These are phyloP conservation scores for Eupeodes luniger DNA, from an alignment of 2,888 invertebrate genomes.

Conservation along the genomic window DNA sequence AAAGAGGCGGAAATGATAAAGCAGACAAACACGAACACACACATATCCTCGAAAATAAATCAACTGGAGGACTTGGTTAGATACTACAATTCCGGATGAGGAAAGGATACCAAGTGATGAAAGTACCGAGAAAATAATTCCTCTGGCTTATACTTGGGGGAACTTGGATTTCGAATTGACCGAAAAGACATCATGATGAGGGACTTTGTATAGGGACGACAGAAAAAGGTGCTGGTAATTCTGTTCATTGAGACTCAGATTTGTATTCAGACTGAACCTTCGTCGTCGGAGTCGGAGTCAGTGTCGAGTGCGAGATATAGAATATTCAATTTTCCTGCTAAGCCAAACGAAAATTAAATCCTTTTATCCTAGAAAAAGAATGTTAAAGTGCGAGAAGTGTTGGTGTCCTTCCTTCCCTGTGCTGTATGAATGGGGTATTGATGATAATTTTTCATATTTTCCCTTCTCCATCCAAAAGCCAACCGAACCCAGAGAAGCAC, in stretches of 20 bases:
- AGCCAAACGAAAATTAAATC: slow-evolving; percentile 72
- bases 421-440: slow-evolving; percentile 26
- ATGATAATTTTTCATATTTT: slow-evolving; percentile 63
- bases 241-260: not conserved
- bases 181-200: too few relatives aligned
- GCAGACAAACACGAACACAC: slow-evolving; percentile 11
- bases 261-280: slow-evolving; percentile 16
- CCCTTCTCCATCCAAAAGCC: slow-evolving; percentile 4
- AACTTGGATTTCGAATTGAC: not conserved
- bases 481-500: not conserved
- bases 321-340: slow-evolving; percentile 68
- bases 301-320: slow-evolving; percentile 56
- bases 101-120: slow-evolving; percentile 9
- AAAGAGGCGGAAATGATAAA: slow-evolving; percentile 30
- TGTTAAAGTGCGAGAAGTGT: not conserved
- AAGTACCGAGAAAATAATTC: not conserved
- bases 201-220: not conserved
- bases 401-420: not conserved
- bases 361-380: slow-evolving; percentile 36
- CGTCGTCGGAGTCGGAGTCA: too few relatives aligned
- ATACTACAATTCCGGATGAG: not conserved
- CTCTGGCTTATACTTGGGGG: slow-evolving; percentile 3
- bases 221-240: not conserved
- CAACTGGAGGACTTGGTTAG: not conserved
- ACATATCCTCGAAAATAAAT: slow-evolving; percentile 6